Evolutionary conservation across 2,888 invertebrate genomes (phyloP), one percentile per base, ranked within the genome.

Genomic region (Anoplius nigerrimus): DNA sequence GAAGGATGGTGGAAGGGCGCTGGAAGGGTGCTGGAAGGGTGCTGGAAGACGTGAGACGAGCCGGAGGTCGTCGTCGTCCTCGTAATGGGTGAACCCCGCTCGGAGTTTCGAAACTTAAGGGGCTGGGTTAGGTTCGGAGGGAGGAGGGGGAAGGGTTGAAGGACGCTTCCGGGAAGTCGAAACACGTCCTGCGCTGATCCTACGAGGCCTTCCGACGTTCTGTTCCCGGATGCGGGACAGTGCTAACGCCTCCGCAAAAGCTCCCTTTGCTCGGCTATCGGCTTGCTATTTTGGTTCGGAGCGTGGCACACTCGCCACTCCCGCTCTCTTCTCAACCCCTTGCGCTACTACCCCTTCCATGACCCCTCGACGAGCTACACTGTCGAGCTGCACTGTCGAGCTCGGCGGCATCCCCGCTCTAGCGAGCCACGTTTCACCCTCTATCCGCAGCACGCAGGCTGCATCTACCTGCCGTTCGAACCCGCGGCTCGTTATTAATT

Each of bases 91-190:
- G 56, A 64, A 59, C 54, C 62, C 46, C 53, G 42, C 62, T 67
- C 53, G 64, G 60, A 77, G 74, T 78, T 77, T 67, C 65, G 62
- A 21, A 75, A 75, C 64, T 72, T 64, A 60, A 69, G 55, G 65
- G 68, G 65, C 64, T 51, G 67, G 68, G 55, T n/a, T n/a, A n/a
- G n/a, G n/a, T n/a, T n/a, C 55, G 20, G 62, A 34, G 55, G 63
- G 61, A 56, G 43, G 22, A 27, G 16, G 56, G 48, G 18, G 16
- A 24, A n/a, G 56, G 54, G 42, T 58, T 22, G 62, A 54, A 55
- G 61, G 52, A n/a, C 68, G 70, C 71, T 61, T 54, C 69, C 69
- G 65, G 56, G 69, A 81, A 81, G 78, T 80, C 78, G 66, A 75
- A 62, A 79, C 80, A 74, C 80, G 79, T 80, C 63, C 69, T 64